These are phyloP conservation scores for Disparrhopalites patrizii DNA, from an alignment of 2,888 invertebrate species.

Conservation along the genomic window DNA sequence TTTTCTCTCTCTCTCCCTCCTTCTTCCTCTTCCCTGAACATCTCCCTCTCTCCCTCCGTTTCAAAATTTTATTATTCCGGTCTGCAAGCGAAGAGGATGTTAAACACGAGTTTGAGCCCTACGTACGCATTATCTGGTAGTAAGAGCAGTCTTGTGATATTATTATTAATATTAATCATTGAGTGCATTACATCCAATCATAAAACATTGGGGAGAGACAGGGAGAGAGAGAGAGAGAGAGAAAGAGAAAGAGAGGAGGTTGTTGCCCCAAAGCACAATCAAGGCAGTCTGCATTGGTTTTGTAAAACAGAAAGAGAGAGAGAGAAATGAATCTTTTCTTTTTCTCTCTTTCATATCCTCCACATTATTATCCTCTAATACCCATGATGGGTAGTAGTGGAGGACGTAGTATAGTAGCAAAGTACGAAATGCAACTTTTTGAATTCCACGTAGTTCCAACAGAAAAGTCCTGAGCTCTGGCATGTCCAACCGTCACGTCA, in stretches of 20 bases:
- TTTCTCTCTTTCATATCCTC: neutral
- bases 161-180: slow-evolving; percentile 7
- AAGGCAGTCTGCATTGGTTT: too few species aligned
- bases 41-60: neutral
- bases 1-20: neutral
- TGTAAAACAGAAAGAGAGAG: neutral
- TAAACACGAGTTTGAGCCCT: too few species aligned
- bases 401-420: neutral
- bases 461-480: slow-evolving; percentile 1
- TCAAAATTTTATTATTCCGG: neutral
- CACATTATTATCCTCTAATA: neutral
- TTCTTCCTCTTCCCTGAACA: neutral
- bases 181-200: neutral
- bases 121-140: too few species aligned
- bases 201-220: too few species aligned
- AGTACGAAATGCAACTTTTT: neutral
- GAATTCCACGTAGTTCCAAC: neutral
- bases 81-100: too few species aligned
- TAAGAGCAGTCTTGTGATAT: too few species aligned
- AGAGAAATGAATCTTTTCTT: neutral
- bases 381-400: too few species aligned
- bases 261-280: neutral
- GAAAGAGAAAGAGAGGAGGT: too few species aligned
- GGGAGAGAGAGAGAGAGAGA: too few species aligned
- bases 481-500: slow-evolving; percentile 5